phyloP scores from a whole-genome alignment of 1,140 invertebrate genomes.

The Papilio machaon region DNA sequence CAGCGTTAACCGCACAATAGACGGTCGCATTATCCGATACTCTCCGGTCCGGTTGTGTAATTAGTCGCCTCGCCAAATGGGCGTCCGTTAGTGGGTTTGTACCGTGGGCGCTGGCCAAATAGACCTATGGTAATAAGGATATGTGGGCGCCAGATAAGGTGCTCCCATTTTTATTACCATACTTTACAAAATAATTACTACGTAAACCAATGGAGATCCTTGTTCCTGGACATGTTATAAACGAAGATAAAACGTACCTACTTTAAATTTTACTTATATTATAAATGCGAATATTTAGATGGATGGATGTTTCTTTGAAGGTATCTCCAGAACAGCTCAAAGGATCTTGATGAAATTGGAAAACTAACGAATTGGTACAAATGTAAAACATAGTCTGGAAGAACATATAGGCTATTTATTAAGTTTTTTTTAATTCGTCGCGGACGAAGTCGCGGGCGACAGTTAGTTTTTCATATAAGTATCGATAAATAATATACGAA shows the following conservation, averaged over 20 bases:
- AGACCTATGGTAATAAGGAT: not conserved
- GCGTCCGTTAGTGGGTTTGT: conserved; percentile 7
- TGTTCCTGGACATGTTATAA: not conserved
- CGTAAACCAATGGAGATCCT: not conserved
- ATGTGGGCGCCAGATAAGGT: conserved; percentile 25
- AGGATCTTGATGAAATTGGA: too few relatives aligned
- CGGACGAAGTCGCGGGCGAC: too few relatives aligned
- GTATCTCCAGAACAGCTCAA: too few relatives aligned
- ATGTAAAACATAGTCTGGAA: too few relatives aligned
- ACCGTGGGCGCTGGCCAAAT: conserved; percentile 17
- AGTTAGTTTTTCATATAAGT: too few relatives aligned
- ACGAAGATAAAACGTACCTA: not conserved
- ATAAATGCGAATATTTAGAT: too few relatives aligned
- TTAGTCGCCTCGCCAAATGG: conserved; percentile 15
- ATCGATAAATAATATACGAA: too few relatives aligned
- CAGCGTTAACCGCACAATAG: conserved; percentile 25
- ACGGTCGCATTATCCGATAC: conserved; percentile 24
- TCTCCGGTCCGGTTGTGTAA: conserved; percentile 27
- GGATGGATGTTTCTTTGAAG: too few relatives aligned
- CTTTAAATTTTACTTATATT: too few relatives aligned
- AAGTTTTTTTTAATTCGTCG: too few relatives aligned
- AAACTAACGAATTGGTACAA: too few relatives aligned
- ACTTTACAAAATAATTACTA: conserved; percentile 4
- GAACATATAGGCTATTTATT: too few relatives aligned
- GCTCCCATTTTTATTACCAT: not conserved